Evolutionary conservation across 2,113 vertebrate genomes (phyloP), one percentile per base, ranked within the genome.

Genomic region (Hypomesus transpacificus): DNA sequence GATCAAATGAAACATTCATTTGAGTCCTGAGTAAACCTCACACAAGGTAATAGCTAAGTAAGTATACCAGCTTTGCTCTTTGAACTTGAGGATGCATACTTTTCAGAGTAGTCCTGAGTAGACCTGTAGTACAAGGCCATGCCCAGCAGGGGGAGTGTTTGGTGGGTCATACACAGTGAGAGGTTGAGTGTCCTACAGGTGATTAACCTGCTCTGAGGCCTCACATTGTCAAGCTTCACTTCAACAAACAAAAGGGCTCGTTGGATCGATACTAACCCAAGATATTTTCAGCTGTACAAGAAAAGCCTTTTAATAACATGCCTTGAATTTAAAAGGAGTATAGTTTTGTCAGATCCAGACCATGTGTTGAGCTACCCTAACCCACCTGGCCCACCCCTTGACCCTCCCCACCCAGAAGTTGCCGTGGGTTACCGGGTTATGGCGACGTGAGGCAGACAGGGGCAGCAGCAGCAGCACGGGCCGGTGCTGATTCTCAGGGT

Each of bases 391-490:
- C n/a, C 16, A 56, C 53, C 39, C 39, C 9, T 11, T 46, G 39
- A 46, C 39, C 39, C 39, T 46, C 39, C 39, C 39, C 39, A 61
- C 14, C 59, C 59, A 24, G 13, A 61, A 16, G 34, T 17, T 46
- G 6, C 11, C 7, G 51, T 53, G 56, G 76, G 79, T 89, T 81
- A 95, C 94, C 91, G 85, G 83, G 92, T 92, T 82, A 95, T 91
- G 72, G 69, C 85, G 20, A 90, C 84, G 0, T 51, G 68, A 3
- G 94, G 94, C 52, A 95, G 89, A 73, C 94, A 94, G 57, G 74
- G 90, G 80, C 95, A 96, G 73, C 91, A 95, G 82, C 92, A 95
- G 82, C 93, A 95, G 76, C 92, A 94, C 20, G 93, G 94, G 4
- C 93, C 93, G 0, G 92, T 95, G 77, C 87, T 93, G 86, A 95